A percentile compares a stretch with the other conserved stretches of the same genome.
phyloP scores from a whole-genome alignment of 2,797 vertebrate genomes.

The Spheniscus humboldti region DNA sequence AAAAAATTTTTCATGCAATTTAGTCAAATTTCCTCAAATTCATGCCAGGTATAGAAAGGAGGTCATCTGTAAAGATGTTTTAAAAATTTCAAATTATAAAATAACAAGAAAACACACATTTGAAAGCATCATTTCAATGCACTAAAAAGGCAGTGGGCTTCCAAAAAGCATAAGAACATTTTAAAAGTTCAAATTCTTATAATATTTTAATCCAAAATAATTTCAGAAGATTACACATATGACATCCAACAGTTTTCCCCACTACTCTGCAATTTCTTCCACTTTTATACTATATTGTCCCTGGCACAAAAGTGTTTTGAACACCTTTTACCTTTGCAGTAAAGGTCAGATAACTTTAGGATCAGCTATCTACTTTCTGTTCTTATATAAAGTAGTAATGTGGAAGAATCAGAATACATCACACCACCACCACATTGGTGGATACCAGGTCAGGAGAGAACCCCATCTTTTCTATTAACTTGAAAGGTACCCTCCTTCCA shows the following conservation, averaged over 20 bases:
- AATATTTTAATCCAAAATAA: background rate
- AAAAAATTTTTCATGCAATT: background rate
- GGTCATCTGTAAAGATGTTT: background rate
- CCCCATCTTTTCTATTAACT: background rate
- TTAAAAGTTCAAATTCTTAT: background rate
- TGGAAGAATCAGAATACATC: background rate
- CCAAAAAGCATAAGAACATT: background rate
- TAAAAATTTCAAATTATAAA: background rate
- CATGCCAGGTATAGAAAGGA: background rate
- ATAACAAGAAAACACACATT: background rate
- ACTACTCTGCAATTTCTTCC: background rate
- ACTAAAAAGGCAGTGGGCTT: background rate
- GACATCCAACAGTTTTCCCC: background rate
- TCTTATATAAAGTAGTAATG: background rate
- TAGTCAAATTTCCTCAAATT: background rate
- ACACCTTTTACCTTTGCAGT: background rate
- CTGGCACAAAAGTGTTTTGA: background rate
- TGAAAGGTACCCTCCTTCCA: background rate
- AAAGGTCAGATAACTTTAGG: background rate
- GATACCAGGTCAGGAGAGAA: background rate
- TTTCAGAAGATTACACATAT: background rate
- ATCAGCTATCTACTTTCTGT: background rate
- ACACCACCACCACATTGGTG: background rate
- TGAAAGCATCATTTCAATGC: background rate
- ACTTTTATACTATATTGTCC: background rate